These are phyloP conservation scores for Tapera naevia DNA, from an alignment of 2,797 vertebrate genomes.

Conservation along the genomic window DNA sequence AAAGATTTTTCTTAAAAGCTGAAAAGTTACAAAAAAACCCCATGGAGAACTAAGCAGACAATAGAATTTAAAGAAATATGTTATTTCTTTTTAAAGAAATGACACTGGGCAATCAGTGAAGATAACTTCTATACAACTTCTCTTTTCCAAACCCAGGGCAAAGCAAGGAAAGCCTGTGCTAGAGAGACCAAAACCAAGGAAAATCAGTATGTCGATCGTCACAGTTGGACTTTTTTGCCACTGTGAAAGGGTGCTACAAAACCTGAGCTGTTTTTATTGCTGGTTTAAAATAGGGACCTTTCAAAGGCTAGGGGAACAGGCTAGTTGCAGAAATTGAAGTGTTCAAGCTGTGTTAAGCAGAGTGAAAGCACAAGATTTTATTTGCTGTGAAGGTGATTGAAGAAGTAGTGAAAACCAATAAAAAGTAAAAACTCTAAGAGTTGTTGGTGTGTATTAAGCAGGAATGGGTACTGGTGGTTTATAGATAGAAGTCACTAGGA, in stretches of 20 bases:
- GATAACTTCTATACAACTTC: background rate
- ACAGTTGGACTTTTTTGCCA: background rate
- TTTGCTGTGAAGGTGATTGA: background rate
- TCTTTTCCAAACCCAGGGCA: background rate
- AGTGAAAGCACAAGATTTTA: background rate
- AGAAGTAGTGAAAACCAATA: background rate
- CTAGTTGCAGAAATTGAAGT: background rate
- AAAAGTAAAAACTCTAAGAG: background rate
- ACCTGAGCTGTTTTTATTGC: background rate
- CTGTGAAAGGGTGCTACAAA: background rate
- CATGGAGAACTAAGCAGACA: background rate
- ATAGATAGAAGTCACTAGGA: background rate
- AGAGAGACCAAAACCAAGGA: background rate
- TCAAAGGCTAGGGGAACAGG: background rate
- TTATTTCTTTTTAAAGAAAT: background rate
- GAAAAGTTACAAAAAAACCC: background rate
- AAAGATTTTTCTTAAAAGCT: background rate
- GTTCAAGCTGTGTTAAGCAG: slow-evolving; percentile 27
- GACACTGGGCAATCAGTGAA: background rate
- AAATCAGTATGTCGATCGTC: background rate
- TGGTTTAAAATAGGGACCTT: slow-evolving; percentile 14
- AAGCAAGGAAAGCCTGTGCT: background rate
- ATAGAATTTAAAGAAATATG: background rate
- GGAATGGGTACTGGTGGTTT: background rate
- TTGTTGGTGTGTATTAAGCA: background rate